Percentiles rank a stretch among this genome's conserved stretches.
Conservation (phyloP, 2,888 invertebrate genomes). For the Thysanoteuthis rhombus region DNA sequence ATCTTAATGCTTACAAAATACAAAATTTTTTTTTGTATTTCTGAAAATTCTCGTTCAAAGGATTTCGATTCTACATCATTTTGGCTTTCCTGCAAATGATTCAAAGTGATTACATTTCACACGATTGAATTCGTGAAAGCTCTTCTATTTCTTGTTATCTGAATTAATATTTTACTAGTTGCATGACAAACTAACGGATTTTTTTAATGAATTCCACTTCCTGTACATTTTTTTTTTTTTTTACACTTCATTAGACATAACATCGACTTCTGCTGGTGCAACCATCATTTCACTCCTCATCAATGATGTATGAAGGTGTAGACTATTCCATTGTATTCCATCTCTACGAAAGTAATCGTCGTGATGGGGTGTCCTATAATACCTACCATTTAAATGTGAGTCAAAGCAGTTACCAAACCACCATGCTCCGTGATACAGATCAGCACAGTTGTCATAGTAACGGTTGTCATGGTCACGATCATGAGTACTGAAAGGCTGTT, state of each 20-base stretch:
- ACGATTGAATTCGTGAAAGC: too few relatives aligned
- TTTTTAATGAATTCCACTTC: too few relatives aligned
- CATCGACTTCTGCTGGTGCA: slow-evolving; percentile 46
- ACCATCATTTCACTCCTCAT: slow-evolving; percentile 64
- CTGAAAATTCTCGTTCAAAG: too few relatives aligned
- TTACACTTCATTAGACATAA: slow-evolving; percentile 45
- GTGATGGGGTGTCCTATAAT: slow-evolving; percentile 62
- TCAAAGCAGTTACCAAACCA: slow-evolving; percentile 67
- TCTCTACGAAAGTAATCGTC: slow-evolving; percentile 63
- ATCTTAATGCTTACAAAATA: too few relatives aligned
- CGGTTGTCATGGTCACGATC: slow-evolving; percentile 86
- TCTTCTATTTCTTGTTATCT: too few relatives aligned
- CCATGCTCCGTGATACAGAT: slow-evolving; percentile 64
- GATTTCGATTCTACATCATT: too few relatives aligned
- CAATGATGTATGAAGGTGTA: slow-evolving; percentile 63
- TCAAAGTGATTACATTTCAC: too few relatives aligned
- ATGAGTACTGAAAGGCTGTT: slow-evolving; percentile 89
- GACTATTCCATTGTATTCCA: slow-evolving; percentile 66
- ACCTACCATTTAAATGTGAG: slow-evolving; percentile 65
- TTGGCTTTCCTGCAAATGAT: too few relatives aligned
- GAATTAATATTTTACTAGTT: too few relatives aligned
- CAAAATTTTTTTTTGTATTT: too few relatives aligned
- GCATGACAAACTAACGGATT: too few relatives aligned
- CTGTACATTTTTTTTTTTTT: too few relatives aligned
- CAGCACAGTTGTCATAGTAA: slow-evolving; percentile 65